Evolutionary conservation across 1,140 invertebrate species (phyloP).

Genomic region (Drosophila teissieri): DNA sequence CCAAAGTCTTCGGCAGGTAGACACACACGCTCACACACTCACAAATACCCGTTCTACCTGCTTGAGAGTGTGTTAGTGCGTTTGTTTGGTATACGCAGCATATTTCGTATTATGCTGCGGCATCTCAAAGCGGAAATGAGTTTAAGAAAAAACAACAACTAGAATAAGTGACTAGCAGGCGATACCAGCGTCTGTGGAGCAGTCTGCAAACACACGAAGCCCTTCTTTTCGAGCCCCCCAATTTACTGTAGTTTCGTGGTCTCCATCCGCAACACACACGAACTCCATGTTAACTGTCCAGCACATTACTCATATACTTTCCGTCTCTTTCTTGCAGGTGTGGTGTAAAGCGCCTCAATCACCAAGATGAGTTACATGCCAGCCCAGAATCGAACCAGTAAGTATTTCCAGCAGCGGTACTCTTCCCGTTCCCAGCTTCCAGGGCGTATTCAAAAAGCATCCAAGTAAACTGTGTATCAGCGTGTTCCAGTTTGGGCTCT

Average conservation of each 20-base stretch:
- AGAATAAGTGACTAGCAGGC: neutral
- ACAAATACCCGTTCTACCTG: conserved; percentile 13
- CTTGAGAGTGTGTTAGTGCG: conserved; percentile 13
- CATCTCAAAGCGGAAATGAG: conserved; percentile 38
- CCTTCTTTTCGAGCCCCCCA: neutral
- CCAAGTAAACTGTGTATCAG: no score
- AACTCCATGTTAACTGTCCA: conserved; percentile 25
- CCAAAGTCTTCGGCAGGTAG: conserved; percentile 33
- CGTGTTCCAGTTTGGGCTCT: neutral
- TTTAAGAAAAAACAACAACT: conserved; percentile 7
- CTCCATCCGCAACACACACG: neutral
- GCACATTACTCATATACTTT: conserved; percentile 35
- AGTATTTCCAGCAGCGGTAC: conserved; percentile 84
- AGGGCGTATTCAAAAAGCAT: conserved; percentile 1
- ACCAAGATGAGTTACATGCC: conserved; percentile 93
- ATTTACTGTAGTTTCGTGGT: conserved; percentile 5
- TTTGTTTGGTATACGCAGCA: conserved; percentile 39
- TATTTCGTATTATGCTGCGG: conserved; percentile 29
- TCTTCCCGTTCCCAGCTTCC: conserved; percentile 8
- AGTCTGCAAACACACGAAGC: conserved; percentile 11
- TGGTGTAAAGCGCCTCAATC: conserved; percentile 84
- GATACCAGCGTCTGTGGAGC: conserved; percentile 4
- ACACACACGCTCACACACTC: conserved; percentile 19
- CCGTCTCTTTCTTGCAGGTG: conserved; percentile 67
- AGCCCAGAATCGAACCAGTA: conserved; percentile 91